Percentiles rank a stretch among this genome's conserved stretches.
Evolutionary conservation across 92 coral and sea anemone species (phyloP).

Genomic region (Phenganax marumi): DNA sequence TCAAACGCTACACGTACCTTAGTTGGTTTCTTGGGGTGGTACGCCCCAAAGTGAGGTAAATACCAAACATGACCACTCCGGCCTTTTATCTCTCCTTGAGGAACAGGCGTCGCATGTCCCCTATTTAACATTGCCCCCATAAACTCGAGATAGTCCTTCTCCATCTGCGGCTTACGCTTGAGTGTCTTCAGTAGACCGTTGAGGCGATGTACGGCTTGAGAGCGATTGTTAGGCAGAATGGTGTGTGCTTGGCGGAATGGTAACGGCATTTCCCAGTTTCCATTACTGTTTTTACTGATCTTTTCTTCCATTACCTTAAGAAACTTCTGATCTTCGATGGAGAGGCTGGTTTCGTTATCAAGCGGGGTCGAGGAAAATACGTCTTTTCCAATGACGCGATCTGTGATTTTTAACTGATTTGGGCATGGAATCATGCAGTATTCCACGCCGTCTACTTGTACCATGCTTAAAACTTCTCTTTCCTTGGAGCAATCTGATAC

Average conservation of each 20-base stretch:
- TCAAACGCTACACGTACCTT: conserved; percentile 63
- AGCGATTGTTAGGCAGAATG: conserved; percentile 63
- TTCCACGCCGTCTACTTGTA: conserved; percentile 15
- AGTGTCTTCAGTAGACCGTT: conserved; percentile 50
- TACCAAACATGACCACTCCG: conserved; percentile 55
- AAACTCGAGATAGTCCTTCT: conserved; percentile 60
- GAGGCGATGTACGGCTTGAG: conserved; percentile 57
- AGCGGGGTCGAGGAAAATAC: conserved; percentile 34
- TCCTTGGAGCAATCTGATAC: no score
- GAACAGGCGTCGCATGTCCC: conserved; percentile 62
- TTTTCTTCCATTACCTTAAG: conserved; percentile 54
- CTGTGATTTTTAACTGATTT: conserved; percentile 7
- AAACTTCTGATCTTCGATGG: conserved; percentile 52
- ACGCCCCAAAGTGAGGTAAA: conserved; percentile 59
- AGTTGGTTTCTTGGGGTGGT: conserved; percentile 61
- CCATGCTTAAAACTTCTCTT: no score
- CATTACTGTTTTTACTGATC: conserved; percentile 53
- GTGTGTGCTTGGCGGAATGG: conserved; percentile 49
- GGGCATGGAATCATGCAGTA: conserved; percentile 38
- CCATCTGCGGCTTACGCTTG: conserved; percentile 58
- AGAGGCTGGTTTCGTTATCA: conserved; percentile 53
- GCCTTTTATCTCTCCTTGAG: conserved; percentile 32
- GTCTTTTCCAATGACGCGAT: conserved; percentile 16
- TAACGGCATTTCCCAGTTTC: conserved; percentile 73
- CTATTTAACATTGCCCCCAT: conserved; percentile 58